Percentiles rank a stretch among this genome's conserved stretches.
phyloP scores from a whole-genome alignment of 2,797 vertebrate species.

The Melanotaenia nigrans region DNA sequence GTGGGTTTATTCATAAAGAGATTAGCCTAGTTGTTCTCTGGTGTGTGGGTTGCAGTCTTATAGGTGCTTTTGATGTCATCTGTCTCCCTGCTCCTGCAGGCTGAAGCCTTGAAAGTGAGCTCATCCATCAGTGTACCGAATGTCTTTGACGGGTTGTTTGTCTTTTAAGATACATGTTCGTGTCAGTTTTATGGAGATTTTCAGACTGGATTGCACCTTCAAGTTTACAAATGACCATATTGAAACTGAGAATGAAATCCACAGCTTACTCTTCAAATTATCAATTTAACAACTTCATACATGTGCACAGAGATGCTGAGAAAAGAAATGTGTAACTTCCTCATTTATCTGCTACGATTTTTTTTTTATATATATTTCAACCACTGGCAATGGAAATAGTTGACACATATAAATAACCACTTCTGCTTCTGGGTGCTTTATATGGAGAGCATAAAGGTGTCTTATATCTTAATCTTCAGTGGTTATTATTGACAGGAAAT shows the following conservation, averaged over 20 bases:
- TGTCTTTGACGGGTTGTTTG: slow-evolving; percentile 41
- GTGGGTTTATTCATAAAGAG: slow-evolving; percentile 46
- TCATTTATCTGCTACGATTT: background rate
- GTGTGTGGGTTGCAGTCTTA: slow-evolving; percentile 46
- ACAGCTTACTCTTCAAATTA: slow-evolving; percentile 20
- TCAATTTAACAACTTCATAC: background rate
- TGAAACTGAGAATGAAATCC: slow-evolving; percentile 26
- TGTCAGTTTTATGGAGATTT: slow-evolving; percentile 29
- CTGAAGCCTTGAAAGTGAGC: slow-evolving; percentile 31
- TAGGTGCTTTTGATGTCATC: slow-evolving; percentile 39
- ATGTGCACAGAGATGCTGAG: background rate
- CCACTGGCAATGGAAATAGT: slow-evolving; percentile 22
- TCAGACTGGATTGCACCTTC: slow-evolving; percentile 29
- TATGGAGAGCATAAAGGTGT: slow-evolving; percentile 7
- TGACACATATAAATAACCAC: slow-evolving; percentile 29
- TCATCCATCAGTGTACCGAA: slow-evolving; percentile 44
- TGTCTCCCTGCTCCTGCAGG: slow-evolving; percentile 34
- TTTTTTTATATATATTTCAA: slow-evolving; percentile 6
- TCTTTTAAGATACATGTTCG: slow-evolving; percentile 31
- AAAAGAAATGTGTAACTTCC: slow-evolving; percentile 21
- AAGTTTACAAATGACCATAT: slow-evolving; percentile 14
- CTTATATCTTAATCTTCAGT: slow-evolving; percentile 6
- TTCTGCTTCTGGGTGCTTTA: slow-evolving; percentile 49
- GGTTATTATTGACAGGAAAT: slow-evolving; percentile 5
- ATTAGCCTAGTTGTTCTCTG: slow-evolving; percentile 33